A percentile compares a stretch with the other conserved stretches of the same genome.
phyloP scores from a whole-genome alignment of 2,888 invertebrate species.

The Parascotia fuliginaria region DNA sequence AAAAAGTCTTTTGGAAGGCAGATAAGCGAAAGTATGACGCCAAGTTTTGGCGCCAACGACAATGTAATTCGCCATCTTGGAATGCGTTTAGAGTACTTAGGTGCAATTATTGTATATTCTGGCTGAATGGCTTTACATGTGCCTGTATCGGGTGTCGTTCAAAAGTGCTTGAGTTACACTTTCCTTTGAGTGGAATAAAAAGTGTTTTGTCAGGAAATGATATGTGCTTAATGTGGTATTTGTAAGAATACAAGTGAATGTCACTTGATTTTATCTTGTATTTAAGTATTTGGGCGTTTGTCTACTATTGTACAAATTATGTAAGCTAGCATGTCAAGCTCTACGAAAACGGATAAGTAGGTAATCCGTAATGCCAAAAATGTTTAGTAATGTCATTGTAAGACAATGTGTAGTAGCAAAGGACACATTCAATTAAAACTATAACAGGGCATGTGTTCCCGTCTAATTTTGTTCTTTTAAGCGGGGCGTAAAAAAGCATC shows the following conservation, averaged over 20 bases:
- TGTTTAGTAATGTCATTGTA: too few relatives aligned
- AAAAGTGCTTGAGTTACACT: slow-evolving; percentile 43
- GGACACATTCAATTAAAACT: too few relatives aligned
- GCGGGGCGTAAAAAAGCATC: too few relatives aligned
- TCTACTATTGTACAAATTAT: too few relatives aligned
- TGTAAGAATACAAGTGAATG: background rate
- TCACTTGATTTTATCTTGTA: background rate
- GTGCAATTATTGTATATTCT: slow-evolving; percentile 40
- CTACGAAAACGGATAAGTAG: too few relatives aligned
- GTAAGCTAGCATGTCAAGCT: too few relatives aligned
- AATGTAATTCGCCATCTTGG: slow-evolving; percentile 28
- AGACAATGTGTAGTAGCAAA: too few relatives aligned
- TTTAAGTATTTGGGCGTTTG: too few relatives aligned
- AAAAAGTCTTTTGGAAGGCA: slow-evolving; percentile 20
- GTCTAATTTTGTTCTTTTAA: too few relatives aligned
- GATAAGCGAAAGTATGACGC: slow-evolving; percentile 36
- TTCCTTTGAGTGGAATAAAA: slow-evolving; percentile 16
- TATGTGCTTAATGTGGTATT: slow-evolving; percentile 9
- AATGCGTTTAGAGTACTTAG: slow-evolving; percentile 33
- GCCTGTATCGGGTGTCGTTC: slow-evolving; percentile 35
- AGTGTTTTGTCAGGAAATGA: slow-evolving; percentile 13
- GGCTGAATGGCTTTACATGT: slow-evolving; percentile 29
- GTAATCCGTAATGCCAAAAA: too few relatives aligned
- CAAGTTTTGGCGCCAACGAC: slow-evolving; percentile 45
- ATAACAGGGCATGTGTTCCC: too few relatives aligned